Evolutionary conservation across 2,797 vertebrate genomes (phyloP), one percentile per base, ranked within the genome.

Genomic region (Allobates femoralis): DNA sequence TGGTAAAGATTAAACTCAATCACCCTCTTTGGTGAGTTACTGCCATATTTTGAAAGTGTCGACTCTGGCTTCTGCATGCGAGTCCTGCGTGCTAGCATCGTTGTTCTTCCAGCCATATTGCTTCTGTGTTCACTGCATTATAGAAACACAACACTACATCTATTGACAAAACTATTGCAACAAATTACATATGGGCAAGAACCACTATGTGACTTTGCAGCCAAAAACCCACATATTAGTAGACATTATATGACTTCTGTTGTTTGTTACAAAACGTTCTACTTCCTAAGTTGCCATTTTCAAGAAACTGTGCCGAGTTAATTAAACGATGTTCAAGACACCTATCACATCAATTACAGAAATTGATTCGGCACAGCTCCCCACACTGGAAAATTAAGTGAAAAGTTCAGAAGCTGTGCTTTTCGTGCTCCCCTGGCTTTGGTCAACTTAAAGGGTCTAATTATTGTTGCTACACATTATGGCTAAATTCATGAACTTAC

Each of bases 261-360:
- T 71, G 67, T 34, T 71, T 74, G 37, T 74, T 74, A 46, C 69
- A 41, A 74, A 50, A 26, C 14, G 12, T 74, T 74, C 71, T 50
- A 23, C 71, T 74, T 41, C 66, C 15, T n/a, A 46, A 23, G 23
- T 46, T 74, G 3, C 71, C 41, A 74, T 41, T 5, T 77, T 32
- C 51, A 56, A 32, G 51, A 56, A 32, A 30, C 51, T 55, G 18
- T 32, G 18, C 75, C 56, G 75, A 77, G 56, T 77, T 55, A 77
- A 77, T 77, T 56, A 77, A 77, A 18, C 32, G 28, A 55, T 77
- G 75, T 56, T 77, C 10, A 32, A 56, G 53, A 56, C 53, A 56
- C 28, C 28, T 56, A 55, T 56, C 50, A 77, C 75, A 77, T 77
- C 75, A 77, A 56, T 77, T 77, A 77, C 18, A 55, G 75, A 56